Evolutionary conservation across 92 coral and sea anemone genomes (phyloP).

Genomic region (Chrysogorgia sp.): DNA sequence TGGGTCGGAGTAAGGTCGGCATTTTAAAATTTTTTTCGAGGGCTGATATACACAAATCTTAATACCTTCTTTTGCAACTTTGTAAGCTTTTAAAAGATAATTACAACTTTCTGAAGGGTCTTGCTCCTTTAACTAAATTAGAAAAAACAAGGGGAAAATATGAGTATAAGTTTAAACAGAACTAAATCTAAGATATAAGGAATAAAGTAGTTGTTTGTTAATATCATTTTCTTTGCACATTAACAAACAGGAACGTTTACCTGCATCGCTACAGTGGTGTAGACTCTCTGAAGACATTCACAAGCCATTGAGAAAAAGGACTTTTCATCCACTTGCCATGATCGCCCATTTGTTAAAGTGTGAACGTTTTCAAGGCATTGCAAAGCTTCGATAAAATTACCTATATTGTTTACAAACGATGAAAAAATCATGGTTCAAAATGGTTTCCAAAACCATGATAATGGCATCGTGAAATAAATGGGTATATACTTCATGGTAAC

Average conservation of each 20-base stretch:
- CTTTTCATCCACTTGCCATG: slow-evolving; percentile 96
- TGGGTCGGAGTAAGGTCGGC: too few relatives aligned
- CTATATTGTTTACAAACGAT: slow-evolving; percentile 29
- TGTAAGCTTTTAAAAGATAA: slow-evolving; percentile 91
- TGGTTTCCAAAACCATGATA: not conserved
- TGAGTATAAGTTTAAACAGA: not conserved
- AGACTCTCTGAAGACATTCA: slow-evolving; percentile 87
- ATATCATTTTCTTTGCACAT: not conserved
- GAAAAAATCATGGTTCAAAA: not conserved
- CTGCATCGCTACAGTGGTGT: slow-evolving; percentile 83
- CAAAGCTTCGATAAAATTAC: slow-evolving; percentile 71
- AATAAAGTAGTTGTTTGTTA: not conserved
- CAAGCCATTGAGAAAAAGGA: slow-evolving; percentile 86
- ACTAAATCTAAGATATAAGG: not conserved
- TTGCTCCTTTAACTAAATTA: slow-evolving; percentile 67
- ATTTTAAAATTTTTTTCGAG: too few relatives aligned
- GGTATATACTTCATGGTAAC: too few relatives aligned
- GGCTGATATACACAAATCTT: not conserved
- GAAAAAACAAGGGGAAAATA: not conserved
- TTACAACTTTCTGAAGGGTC: slow-evolving; percentile 72
- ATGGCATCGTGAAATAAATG: too few relatives aligned
- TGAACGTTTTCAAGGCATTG: slow-evolving; percentile 89
- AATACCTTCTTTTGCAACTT: slow-evolving; percentile 98
- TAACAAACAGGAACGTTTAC: slow-evolving; percentile 50
- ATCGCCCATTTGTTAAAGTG: slow-evolving; percentile 86